A percentile compares a stretch with the other conserved stretches of the same genome.
These are phyloP conservation scores for Phyto melanocephala DNA, from an alignment of 2,888 invertebrate genomes.

Conservation along the genomic window DNA sequence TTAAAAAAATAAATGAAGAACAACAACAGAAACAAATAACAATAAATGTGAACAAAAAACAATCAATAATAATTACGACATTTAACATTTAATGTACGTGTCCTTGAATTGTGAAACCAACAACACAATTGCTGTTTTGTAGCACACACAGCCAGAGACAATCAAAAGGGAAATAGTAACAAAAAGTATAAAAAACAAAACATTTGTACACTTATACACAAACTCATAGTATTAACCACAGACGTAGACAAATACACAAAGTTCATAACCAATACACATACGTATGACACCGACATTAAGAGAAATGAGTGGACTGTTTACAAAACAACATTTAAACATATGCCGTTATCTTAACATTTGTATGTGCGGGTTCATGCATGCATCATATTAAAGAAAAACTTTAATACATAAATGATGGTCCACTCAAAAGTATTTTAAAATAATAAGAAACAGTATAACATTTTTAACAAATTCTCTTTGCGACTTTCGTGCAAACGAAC, in stretches of 20 bases:
- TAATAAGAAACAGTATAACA: no score
- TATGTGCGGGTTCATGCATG: background rate
- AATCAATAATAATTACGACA: slow-evolving; percentile 64
- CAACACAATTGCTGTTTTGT: background rate
- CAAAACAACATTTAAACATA: background rate
- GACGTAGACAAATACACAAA: background rate
- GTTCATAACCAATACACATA: background rate
- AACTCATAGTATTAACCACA: background rate
- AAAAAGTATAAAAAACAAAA: slow-evolving; percentile 39
- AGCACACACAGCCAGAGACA: slow-evolving; percentile 36
- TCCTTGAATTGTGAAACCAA: slow-evolving; percentile 50
- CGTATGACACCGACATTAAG: background rate
- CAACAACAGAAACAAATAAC: slow-evolving; percentile 16
- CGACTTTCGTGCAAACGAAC: no score
- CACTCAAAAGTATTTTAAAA: no score
- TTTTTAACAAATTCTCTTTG: no score
- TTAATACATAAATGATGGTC: no score
- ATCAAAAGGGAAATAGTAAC: slow-evolving; percentile 44
- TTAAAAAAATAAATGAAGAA: slow-evolving; percentile 16
- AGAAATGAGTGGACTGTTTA: slow-evolving; percentile 14
- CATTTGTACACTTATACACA: background rate
- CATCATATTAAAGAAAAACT: no score
- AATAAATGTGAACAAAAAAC: slow-evolving; percentile 34
- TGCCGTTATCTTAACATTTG: background rate
- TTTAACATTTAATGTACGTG: slow-evolving; percentile 62